These are phyloP conservation scores for Taeniopygia guttata DNA, from an alignment of 2,797 vertebrate genomes.

Conservation along the genomic window DNA sequence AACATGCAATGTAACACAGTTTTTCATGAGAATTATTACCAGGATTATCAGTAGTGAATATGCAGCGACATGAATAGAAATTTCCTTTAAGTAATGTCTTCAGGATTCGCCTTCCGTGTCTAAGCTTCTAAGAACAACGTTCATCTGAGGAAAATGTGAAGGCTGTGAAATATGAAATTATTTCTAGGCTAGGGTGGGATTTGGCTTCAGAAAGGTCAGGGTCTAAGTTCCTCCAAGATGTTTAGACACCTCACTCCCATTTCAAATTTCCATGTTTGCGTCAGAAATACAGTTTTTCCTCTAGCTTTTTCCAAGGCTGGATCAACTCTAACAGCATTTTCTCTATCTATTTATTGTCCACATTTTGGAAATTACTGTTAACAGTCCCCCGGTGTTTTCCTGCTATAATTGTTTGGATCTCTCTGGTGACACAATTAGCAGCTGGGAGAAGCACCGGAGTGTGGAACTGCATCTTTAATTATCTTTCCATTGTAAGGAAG, in stretches of 20 bases:
- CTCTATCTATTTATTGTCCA: neutral
- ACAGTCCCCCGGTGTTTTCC: neutral
- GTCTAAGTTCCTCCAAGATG: slow-evolving; percentile 15
- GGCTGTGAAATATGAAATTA: slow-evolving; percentile 7
- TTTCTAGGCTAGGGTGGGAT: slow-evolving; percentile 4
- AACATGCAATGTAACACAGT: neutral
- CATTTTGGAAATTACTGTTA: slow-evolving; percentile 15
- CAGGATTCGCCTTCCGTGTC: neutral
- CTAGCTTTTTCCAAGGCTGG: slow-evolving; percentile 12
- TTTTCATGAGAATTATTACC: slow-evolving; percentile 17
- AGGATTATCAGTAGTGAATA: slow-evolving; percentile 8
- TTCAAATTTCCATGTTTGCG: slow-evolving; percentile 23
- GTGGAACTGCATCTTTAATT: slow-evolving; percentile 59
- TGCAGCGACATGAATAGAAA: neutral
- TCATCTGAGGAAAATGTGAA: slow-evolving; percentile 7
- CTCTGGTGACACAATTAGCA: slow-evolving; percentile 14
- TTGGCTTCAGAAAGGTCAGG: neutral
- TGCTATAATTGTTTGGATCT: neutral
- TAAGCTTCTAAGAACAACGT: neutral
- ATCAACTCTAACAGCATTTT: neutral
- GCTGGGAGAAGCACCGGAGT: slow-evolving; percentile 30
- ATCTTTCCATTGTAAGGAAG: slow-evolving; percentile 65
- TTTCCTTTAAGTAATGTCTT: slow-evolving; percentile 37
- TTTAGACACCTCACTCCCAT: neutral
- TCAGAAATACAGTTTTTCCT: slow-evolving; percentile 35